Base-by-base conservation (phyloP, 2,888 invertebrate species). In the Pyrrhia umbra region DNA sequence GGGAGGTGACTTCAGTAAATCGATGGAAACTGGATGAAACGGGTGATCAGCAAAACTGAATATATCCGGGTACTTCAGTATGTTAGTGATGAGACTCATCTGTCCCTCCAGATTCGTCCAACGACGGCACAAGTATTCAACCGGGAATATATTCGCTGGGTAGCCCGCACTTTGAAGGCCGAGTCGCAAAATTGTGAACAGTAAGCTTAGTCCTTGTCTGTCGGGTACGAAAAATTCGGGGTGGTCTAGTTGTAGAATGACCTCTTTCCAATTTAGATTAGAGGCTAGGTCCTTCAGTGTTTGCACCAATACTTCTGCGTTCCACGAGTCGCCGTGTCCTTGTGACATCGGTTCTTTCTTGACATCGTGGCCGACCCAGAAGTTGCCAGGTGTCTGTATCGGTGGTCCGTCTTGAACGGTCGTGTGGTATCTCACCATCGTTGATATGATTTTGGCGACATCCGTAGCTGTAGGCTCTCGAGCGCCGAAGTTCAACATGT, bases 51-150 rank as follows among this genome's bases (percentile, higher is more conserved):
- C 97, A 88, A 99, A 98, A 85, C 98, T 98, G 91, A 99, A 99
- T 75, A 99, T 96, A 87, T 99, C 99, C 0, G 98, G 97, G 91
- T 98, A 96, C 88, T 98, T 98, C 23, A 99, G 92, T 75, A 99
- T 97, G 78, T 97, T 97, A 68, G 97, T 96, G 40, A 99, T 96
- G 76, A 99, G 95, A 68, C 98, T 98, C 88, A 99, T 96, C 94
- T 98, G 99, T 45, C 98, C 98, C 87, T 99, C 99, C 20, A 97
- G 95, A 91, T 99, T 98, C 64, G 97, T 97, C 99, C 99, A 99
- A 71, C 97, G 96, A 45, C 98, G 96, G 90, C 98, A 99, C 72
- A 99, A 95, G 78, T 97, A 96, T 87, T 99, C 98, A 20, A 99
- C 97, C 0, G 99, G 99, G 83, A 98, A 98, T 79, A 96, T 94